Evolutionary conservation across 2,888 invertebrate genomes (phyloP), one percentile per base, ranked within the genome.

Genomic region (Tethea ocularis): DNA sequence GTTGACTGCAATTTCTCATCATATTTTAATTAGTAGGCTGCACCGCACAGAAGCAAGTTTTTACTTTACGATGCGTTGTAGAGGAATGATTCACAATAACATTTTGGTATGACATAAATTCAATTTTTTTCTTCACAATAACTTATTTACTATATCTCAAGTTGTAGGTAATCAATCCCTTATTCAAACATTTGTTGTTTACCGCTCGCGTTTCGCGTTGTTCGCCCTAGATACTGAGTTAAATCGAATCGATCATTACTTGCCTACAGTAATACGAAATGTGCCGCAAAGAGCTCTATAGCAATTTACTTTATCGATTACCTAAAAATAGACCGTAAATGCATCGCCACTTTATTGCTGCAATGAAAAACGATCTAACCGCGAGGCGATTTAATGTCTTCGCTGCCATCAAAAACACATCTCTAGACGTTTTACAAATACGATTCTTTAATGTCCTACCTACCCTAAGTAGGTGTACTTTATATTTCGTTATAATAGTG

Each of bases 221-320:
- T 65, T 67, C 65, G 69, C 62, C 58, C 65, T 69, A 66, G 66
- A 67, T 75, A 62, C 60, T 56, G 64, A 57, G 58, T 62, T 63
- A 20, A 63, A 67, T 66, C 58, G 62, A 67, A 70, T 69, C 71
- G 66, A 72, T 76, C 69, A 67, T 57, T 62, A 55, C 56, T 63
- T 59, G 59, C 60, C 61, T 67, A 66, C 63, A 59, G 62, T 62
- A 63, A 17, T 46, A 67, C 68, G 62, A 72, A n/a, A 69, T 68
- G 57, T 68, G 62, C 70, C 59, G 66, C 70, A 69, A 74, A 72
- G 60, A 69, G 61, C 64, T 62, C 64, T 61, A 68, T 66, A 62
- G 72, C 69, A 79, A 77, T 78, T 77, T 77, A 64, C 69, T 71
- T 68, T 67, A 84, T 83, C 73, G 80, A 81, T 80, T 74, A 72